Percentiles rank a stretch among this genome's conserved stretches.
Evolutionary conservation across 2,797 vertebrate genomes (phyloP).

Genomic region (Peromyscus eremicus): DNA sequence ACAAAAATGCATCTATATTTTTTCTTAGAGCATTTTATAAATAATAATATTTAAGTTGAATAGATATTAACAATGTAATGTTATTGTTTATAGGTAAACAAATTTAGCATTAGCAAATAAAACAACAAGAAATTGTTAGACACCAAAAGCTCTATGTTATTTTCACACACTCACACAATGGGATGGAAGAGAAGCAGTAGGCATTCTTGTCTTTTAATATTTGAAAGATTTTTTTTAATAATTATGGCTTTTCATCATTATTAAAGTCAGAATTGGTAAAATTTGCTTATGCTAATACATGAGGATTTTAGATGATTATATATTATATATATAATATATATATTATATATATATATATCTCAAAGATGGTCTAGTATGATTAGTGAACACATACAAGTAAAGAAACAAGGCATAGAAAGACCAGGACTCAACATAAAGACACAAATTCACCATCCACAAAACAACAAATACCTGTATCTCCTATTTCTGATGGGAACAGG

Average conservation of each 20-base stretch:
- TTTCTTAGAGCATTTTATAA: slow-evolving; percentile 51
- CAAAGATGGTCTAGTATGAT: not conserved
- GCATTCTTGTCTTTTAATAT: slow-evolving; percentile 36
- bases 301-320: not conserved
- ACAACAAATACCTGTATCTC: not conserved
- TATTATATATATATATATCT: too few species aligned
- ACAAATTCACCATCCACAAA: not conserved
- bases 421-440: not conserved
- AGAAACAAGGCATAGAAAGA: not conserved
- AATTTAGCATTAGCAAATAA: slow-evolving; percentile 53
- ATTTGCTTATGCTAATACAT: not conserved
- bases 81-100: slow-evolving; percentile 43
- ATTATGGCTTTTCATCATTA: slow-evolving; percentile 13
- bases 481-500: not conserved
- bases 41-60: slow-evolving; percentile 43
- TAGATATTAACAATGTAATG: not conserved
- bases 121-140: slow-evolving; percentile 48
- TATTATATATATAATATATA: not conserved
- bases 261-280: slow-evolving; percentile 8
- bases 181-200: not conserved
- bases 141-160: slow-evolving; percentile 32
- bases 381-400: not conserved
- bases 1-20: not conserved
- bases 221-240: slow-evolving; percentile 42
- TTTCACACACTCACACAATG: slow-evolving; percentile 17